A percentile compares a stretch with the other conserved stretches of the same genome.
Conservation (phyloP, 2,888 invertebrate species). For the Achlya flavicornis region DNA sequence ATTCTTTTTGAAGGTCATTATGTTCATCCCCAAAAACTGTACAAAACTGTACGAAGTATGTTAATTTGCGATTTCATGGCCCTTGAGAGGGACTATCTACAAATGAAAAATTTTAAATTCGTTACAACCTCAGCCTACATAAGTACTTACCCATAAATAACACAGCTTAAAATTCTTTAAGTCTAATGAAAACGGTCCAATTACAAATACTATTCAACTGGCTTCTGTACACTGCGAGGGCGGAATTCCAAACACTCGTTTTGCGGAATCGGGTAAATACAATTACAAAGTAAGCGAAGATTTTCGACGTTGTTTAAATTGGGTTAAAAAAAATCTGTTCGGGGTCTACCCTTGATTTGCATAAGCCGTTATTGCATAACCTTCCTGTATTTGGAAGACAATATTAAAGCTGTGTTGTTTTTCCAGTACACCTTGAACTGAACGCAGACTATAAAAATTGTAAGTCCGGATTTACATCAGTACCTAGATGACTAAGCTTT, state of each 20-base stretch:
- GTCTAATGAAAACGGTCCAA: not conserved
- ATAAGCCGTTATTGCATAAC: constrained; percentile 38
- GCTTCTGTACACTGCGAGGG: constrained; percentile 35
- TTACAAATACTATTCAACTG: constrained; percentile 17
- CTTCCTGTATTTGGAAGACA: not conserved
- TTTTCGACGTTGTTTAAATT: constrained; percentile 42
- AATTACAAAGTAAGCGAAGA: constrained; percentile 24
- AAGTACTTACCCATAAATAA: too few species aligned
- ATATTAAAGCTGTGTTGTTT: not conserved
- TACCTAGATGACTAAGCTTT: not conserved
- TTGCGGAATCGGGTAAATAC: constrained; percentile 38
- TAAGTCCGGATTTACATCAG: not conserved
- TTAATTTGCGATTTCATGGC: too few species aligned
- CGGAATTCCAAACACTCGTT: constrained; percentile 44
- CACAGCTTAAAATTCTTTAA: not conserved
- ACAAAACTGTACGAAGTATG: too few species aligned
- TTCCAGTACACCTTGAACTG: constrained; percentile 6
- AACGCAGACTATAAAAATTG: not conserved
- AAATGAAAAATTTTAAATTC: not conserved
- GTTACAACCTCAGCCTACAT: not conserved
- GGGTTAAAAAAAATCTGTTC: constrained; percentile 38
- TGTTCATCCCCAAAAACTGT: too few species aligned
- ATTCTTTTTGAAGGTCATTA: too few species aligned
- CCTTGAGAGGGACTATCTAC: not conserved
- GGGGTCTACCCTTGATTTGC: constrained; percentile 44